Evolutionary conservation across 2,888 invertebrate genomes (phyloP).

Genomic region (Cancer borealis): DNA sequence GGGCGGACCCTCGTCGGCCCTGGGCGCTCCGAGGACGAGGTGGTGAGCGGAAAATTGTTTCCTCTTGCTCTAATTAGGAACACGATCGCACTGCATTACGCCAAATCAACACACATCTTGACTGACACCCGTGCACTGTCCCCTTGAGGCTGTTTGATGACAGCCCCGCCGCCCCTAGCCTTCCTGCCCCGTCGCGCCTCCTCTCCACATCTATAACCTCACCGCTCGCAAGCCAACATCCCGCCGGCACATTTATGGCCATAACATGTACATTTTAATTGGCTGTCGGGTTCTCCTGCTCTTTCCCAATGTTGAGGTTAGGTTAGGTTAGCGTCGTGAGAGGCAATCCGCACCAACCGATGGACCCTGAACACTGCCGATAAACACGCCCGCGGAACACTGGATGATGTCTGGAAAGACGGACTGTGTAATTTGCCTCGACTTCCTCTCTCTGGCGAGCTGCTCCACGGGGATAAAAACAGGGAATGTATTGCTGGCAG

Average conservation of each 20-base stretch:
- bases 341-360: neutral
- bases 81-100: neutral
- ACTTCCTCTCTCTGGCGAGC: neutral
- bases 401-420: neutral
- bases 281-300: conserved; percentile 30
- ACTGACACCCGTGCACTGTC: neutral
- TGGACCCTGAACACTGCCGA: neutral
- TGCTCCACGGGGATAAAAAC: neutral
- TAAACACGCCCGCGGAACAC: neutral
- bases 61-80: neutral
- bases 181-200: neutral
- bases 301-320: conserved; percentile 13
- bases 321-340: neutral
- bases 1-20: neutral
- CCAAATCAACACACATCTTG: neutral
- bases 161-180: neutral
- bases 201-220: neutral
- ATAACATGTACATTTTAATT: conserved; percentile 35
- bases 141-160: neutral
- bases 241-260: conserved; percentile 20
- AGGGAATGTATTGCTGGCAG: neutral
- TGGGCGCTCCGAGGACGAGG: neutral
- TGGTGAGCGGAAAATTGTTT: neutral
- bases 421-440: neutral
- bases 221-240: neutral